A percentile compares a stretch with the other conserved stretches of the same genome.
These are phyloP conservation scores for Scaptomyza pallida DNA, from an alignment of 1,140 invertebrate species.

Conservation along the genomic window DNA sequence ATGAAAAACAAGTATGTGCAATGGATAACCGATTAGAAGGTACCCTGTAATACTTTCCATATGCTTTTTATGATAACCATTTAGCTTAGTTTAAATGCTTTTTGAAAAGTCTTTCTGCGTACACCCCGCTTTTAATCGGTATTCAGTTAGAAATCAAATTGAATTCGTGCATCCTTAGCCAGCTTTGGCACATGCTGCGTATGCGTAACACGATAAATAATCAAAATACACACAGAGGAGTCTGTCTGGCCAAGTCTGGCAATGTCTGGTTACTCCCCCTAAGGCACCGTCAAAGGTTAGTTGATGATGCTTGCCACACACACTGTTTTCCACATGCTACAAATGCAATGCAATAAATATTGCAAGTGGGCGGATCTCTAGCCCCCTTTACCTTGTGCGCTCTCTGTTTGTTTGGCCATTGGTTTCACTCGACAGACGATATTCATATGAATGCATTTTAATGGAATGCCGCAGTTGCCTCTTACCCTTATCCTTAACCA, in stretches of 20 bases:
- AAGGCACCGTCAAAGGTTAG: conserved; percentile 63
- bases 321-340: conserved; percentile 15
- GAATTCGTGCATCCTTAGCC: conserved; percentile 34
- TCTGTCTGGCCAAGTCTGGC: conserved; percentile 3
- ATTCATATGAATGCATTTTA: conserved; percentile 67
- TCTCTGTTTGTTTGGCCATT: conserved; percentile 36
- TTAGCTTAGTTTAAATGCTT: too few relatives aligned
- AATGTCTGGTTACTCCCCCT: conserved; percentile 13
- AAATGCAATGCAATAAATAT: conserved; percentile 67
- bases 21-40: not conserved
- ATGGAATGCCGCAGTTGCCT: conserved; percentile 17
- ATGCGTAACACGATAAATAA: conserved; percentile 72
- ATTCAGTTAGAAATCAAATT: conserved; percentile 46
- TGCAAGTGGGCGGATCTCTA: conserved; percentile 56
- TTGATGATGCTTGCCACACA: conserved; percentile 31
- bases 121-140: conserved; percentile 6
- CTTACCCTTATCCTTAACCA: too few relatives aligned
- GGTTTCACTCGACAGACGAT: conserved; percentile 44
- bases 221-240: conserved; percentile 44
- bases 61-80: not conserved
- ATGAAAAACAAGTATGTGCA: not conserved
- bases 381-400: not conserved
- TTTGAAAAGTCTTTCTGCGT: too few relatives aligned
- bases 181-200: conserved; percentile 48
- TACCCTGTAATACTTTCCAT: not conserved